Conservation (phyloP, 2,888 invertebrate species). For the Rhabditophanes sp. region DNA sequence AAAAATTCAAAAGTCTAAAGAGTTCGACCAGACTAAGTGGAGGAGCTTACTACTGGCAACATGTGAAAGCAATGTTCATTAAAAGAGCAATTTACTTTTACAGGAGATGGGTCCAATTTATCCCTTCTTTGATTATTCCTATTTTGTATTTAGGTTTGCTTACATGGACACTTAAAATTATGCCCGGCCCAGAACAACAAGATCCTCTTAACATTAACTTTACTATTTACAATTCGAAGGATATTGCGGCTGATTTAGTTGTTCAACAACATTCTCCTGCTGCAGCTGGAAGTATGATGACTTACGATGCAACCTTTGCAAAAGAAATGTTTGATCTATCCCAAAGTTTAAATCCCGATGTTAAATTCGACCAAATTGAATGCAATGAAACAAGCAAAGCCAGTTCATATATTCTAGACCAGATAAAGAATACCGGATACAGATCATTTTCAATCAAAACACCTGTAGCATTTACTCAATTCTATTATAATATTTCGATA, state of each 20-base stretch:
- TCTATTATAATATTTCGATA: too few species aligned
- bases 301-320: too few species aligned
- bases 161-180: slow-evolving; percentile 12
- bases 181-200: slow-evolving; percentile 13
- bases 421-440: too few species aligned
- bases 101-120: slow-evolving; percentile 29
- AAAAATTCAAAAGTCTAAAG: too few species aligned
- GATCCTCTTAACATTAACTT: slow-evolving; percentile 11
- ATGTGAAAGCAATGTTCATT: slow-evolving; percentile 26
- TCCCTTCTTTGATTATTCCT: slow-evolving; percentile 28
- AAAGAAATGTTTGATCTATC: too few species aligned
- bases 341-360: too few species aligned
- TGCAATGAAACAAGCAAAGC: too few species aligned
- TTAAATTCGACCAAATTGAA: too few species aligned
- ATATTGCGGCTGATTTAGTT: slow-evolving; percentile 8
- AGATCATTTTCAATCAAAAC: slow-evolving; percentile 23
- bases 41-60: slow-evolving; percentile 14
- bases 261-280: too few species aligned
- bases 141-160: slow-evolving; percentile 14
- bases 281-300: too few species aligned
- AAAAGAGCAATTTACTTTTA: slow-evolving; percentile 28
- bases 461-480: slow-evolving; percentile 19
- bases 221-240: slow-evolving; percentile 6
- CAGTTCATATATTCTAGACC: too few species aligned
- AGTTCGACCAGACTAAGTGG: slow-evolving; percentile 24